These are phyloP conservation scores for Lasioglossum morio DNA, from an alignment of 2,888 invertebrate species.

Conservation along the genomic window DNA sequence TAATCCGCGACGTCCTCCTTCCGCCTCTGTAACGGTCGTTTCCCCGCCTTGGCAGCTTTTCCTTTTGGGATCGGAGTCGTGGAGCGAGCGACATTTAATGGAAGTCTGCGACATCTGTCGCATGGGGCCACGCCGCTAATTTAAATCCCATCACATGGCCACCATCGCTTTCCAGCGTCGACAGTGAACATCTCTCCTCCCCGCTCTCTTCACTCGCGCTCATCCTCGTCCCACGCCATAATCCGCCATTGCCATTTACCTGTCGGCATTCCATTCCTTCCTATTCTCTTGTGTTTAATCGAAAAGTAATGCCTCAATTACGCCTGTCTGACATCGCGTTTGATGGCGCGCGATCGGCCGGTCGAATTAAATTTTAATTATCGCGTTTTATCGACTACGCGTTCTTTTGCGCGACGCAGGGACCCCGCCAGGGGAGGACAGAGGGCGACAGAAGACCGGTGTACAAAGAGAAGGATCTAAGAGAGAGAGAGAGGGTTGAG, in stretches of 20 bases:
- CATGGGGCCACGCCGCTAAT: slow-evolving; percentile 77
- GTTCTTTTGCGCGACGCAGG: slow-evolving; percentile 18
- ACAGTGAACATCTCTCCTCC: slow-evolving; percentile 28
- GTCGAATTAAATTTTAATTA: slow-evolving; percentile 79
- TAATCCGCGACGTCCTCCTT: slow-evolving; percentile 38
- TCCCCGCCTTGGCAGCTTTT: slow-evolving; percentile 33
- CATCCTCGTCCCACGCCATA: background rate
- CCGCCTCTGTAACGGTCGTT: background rate
- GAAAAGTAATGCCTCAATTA: slow-evolving; percentile 81
- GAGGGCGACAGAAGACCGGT: background rate
- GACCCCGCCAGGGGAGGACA: background rate
- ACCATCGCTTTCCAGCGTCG: slow-evolving; percentile 62
- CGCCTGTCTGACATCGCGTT: slow-evolving; percentile 56
- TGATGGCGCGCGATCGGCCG: slow-evolving; percentile 61
- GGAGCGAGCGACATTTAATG: slow-evolving; percentile 81
- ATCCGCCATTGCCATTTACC: slow-evolving; percentile 55
- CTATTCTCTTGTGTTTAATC: slow-evolving; percentile 77
- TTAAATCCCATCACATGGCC: slow-evolving; percentile 80
- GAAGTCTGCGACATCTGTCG: slow-evolving; percentile 82
- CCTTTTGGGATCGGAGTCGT: slow-evolving; percentile 54
- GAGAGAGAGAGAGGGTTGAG: background rate
- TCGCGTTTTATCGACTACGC: slow-evolving; percentile 71
- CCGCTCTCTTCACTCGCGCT: slow-evolving; percentile 3
- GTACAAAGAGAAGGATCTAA: background rate
- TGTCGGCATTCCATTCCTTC: slow-evolving; percentile 65